phyloP scores from a whole-genome alignment of 2,797 vertebrate species.

The Psittacula echo region DNA sequence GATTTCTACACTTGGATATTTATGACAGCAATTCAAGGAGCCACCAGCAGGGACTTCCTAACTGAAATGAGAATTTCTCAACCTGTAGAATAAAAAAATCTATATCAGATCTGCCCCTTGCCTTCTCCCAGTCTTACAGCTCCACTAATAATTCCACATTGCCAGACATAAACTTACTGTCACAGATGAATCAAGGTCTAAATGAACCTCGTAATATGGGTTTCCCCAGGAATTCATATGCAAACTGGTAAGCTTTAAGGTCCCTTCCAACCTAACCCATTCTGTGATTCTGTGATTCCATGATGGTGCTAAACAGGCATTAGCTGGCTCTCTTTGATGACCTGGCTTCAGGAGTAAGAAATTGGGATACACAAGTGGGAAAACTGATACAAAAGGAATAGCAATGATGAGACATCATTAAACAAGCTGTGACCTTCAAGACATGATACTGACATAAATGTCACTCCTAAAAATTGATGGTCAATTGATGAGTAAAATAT shows the following conservation, averaged over 20 bases:
- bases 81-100: background rate
- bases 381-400: background rate
- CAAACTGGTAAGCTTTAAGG: background rate
- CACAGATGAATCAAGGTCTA: background rate
- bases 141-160: background rate
- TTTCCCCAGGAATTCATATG: background rate
- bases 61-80: background rate
- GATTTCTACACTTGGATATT: background rate
- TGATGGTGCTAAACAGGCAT: background rate
- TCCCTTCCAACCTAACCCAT: background rate
- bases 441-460: background rate
- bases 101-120: background rate
- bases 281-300: background rate
- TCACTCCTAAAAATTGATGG: background rate
- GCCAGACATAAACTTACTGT: background rate
- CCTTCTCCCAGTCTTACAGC: background rate
- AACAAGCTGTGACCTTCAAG: background rate
- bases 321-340: background rate
- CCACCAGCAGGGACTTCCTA: background rate
- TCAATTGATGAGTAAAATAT: background rate
- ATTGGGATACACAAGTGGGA: background rate
- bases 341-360: background rate
- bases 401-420: background rate
- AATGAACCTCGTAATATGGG: rapidly evolving
- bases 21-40: background rate